Conservation (phyloP, 2,113 vertebrate species). For the Oryzias melastigma region DNA sequence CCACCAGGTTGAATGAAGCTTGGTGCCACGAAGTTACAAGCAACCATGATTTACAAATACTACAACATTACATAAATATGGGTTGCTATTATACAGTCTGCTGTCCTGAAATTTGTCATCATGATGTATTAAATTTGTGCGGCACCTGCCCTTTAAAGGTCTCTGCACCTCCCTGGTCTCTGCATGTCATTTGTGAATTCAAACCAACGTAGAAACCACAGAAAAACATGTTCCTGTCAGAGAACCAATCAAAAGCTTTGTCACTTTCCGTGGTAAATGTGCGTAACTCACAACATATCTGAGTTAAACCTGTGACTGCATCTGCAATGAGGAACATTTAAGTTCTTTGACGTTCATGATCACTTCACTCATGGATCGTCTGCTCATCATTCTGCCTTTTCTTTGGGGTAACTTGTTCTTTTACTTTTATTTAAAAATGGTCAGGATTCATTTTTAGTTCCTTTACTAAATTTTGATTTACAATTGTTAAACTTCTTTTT, state of each 20-base stretch:
- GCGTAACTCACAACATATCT: neutral
- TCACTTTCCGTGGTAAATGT: conserved; percentile 17
- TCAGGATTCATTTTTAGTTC: too few species aligned
- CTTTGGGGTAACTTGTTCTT: neutral
- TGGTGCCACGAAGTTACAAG: too few species aligned
- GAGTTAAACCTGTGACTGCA: neutral
- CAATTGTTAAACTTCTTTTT: neutral
- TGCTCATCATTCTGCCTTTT: neutral
- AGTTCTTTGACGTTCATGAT: too few species aligned
- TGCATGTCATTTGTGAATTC: neutral
- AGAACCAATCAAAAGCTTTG: conserved; percentile 12
- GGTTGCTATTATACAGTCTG: too few species aligned
- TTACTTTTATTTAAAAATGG: neutral
- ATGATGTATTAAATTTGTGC: too few species aligned
- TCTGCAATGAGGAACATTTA: neutral
- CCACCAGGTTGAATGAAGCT: too few species aligned
- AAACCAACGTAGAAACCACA: neutral
- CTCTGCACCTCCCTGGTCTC: too few species aligned
- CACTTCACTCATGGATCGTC: neutral
- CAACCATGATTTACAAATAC: too few species aligned
- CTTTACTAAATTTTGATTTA: neutral
- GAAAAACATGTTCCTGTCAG: conserved; percentile 8
- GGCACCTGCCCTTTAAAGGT: too few species aligned
- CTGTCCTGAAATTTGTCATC: too few species aligned
- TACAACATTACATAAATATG: too few species aligned